Evolutionary conservation across 2,113 vertebrate genomes (phyloP).

Genomic region (Sylvia atricapilla): DNA sequence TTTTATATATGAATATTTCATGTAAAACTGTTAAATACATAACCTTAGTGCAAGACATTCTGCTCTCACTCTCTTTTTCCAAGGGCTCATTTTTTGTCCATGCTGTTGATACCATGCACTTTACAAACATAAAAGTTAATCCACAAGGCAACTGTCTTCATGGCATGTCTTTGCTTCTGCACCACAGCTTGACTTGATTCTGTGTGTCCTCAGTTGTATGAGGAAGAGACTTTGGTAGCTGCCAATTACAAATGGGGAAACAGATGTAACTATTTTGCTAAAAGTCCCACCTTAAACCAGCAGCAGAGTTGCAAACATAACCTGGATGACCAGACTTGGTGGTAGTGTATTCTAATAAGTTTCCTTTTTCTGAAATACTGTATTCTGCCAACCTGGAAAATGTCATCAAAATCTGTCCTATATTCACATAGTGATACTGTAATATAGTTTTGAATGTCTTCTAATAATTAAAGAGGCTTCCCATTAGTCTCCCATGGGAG

Average conservation of each 20-base stretch:
- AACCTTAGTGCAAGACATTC: slow-evolving; percentile 75
- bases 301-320: neutral
- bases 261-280: neutral
- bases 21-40: slow-evolving; percentile 84
- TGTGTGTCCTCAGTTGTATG: slow-evolving; percentile 27
- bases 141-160: neutral
- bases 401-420: neutral
- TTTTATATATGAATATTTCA: slow-evolving; percentile 84
- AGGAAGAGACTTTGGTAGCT: neutral
- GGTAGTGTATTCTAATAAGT: neutral
- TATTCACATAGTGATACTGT: neutral
- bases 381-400: neutral
- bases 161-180: neutral
- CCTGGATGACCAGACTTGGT: neutral
- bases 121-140: slow-evolving; percentile 41
- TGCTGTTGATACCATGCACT: neutral
- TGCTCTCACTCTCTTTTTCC: slow-evolving; percentile 67
- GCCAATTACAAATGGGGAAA: neutral
- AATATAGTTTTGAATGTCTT: neutral
- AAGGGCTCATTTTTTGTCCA: neutral
- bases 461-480: neutral
- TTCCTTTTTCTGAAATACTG: neutral
- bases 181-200: neutral
- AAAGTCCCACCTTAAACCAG: neutral
- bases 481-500: neutral